These are phyloP conservation scores for Cephus sareptanus DNA, from an alignment of 2,888 invertebrate species.

Conservation along the genomic window DNA sequence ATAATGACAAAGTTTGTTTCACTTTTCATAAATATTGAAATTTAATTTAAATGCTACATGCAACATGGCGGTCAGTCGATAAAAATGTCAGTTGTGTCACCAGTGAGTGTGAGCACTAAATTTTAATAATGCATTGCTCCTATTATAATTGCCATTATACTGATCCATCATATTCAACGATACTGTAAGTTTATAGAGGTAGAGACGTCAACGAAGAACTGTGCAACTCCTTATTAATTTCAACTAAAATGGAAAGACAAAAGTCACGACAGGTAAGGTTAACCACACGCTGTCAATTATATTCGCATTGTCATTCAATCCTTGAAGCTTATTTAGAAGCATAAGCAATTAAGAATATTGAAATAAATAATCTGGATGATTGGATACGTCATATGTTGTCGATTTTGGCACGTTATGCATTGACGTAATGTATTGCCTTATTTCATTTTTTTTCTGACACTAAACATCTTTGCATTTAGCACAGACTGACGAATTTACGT, in stretches of 20 bases:
- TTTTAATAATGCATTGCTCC: neutral
- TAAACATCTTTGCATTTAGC: neutral
- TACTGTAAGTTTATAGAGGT: neutral
- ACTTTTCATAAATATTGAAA: neutral
- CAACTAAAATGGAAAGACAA: constrained; percentile 47
- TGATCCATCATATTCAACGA: neutral
- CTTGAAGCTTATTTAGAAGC: neutral
- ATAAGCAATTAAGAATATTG: neutral
- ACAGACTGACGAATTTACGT: neutral
- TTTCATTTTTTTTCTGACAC: neutral
- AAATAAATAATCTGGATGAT: neutral
- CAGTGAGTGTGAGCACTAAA: neutral
- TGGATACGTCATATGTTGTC: neutral
- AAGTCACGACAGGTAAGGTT: constrained; percentile 42
- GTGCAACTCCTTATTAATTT: constrained; percentile 12
- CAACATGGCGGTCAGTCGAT: constrained; percentile 7
- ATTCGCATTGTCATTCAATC: neutral
- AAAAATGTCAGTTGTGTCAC: constrained; percentile 6
- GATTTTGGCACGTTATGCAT: neutral
- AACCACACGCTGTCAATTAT: neutral
- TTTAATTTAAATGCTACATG: neutral
- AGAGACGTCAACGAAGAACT: neutral
- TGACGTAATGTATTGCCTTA: neutral
- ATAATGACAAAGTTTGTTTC: neutral
- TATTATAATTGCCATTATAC: neutral